Conservation (phyloP, 2,888 invertebrate genomes). For the Sepiola atlantica region DNA sequence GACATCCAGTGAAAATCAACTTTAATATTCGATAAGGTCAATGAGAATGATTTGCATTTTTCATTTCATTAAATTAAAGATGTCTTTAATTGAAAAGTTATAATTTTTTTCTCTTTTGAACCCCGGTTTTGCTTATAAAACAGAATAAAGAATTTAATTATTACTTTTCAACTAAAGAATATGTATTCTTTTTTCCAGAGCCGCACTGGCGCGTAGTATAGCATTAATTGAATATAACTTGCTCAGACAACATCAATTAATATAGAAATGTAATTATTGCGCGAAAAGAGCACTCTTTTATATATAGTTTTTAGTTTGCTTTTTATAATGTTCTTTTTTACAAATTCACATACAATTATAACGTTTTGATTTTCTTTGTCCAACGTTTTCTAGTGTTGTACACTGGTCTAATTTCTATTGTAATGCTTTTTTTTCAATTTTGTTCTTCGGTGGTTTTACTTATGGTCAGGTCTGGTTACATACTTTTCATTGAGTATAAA, state of each 20-base stretch:
- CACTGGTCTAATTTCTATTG: too few relatives aligned
- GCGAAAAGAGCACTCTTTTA: background rate
- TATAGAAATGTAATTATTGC: background rate
- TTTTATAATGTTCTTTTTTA: too few relatives aligned
- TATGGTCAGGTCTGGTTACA: too few relatives aligned
- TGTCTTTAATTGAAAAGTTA: background rate
- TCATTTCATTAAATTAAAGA: background rate
- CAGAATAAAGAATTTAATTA: background rate
- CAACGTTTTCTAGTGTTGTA: too few relatives aligned
- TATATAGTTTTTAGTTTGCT: too few relatives aligned
- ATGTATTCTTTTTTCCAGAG: background rate
- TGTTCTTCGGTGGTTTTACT: too few relatives aligned
- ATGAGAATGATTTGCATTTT: background rate
- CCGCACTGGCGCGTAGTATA: background rate
- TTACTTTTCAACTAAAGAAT: background rate
- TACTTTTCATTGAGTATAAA: too few relatives aligned
- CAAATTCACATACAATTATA: too few relatives aligned
- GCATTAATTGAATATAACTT: background rate
- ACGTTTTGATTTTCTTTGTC: too few relatives aligned
- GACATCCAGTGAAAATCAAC: background rate
- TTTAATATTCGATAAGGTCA: background rate
- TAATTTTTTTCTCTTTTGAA: background rate
- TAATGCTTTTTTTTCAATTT: too few relatives aligned
- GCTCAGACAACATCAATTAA: background rate
- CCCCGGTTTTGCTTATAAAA: background rate